A percentile compares a stretch with the other conserved stretches of the same genome.
Conservation (phyloP, 64 coral and sea anemone genomes). For the Astreopora myriophthalma region DNA sequence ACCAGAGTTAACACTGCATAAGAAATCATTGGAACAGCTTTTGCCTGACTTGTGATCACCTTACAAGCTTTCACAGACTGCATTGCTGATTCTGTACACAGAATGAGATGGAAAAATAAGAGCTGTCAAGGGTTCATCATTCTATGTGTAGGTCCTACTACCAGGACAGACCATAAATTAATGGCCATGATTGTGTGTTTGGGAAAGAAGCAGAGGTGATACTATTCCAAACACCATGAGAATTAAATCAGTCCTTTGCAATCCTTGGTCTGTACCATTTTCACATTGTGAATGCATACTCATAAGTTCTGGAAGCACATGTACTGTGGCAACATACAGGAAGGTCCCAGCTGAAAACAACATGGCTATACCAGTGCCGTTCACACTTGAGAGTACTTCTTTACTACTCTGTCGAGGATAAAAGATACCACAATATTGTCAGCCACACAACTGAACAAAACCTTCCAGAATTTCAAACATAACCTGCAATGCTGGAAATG, state of each 20-base stretch:
- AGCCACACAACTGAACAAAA: too few relatives aligned
- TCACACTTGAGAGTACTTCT: slow-evolving; percentile 92
- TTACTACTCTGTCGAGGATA: slow-evolving; percentile 79
- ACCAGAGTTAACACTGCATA: too few relatives aligned
- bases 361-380: slow-evolving; percentile 97
- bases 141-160: too few relatives aligned
- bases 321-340: slow-evolving; percentile 96
- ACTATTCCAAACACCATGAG: slow-evolving; percentile 91
- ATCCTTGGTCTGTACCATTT: slow-evolving; percentile 42
- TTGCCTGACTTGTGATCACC: too few relatives aligned
- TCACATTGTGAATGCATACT: slow-evolving; percentile 45
- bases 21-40: too few relatives aligned
- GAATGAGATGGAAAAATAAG: too few relatives aligned
- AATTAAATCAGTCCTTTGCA: slow-evolving; percentile 77
- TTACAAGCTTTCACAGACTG: too few relatives aligned
- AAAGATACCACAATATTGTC: background rate
- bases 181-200: slow-evolving; percentile 86
- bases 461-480: too few relatives aligned
- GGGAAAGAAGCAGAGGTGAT: slow-evolving; percentile 83
- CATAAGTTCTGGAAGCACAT: slow-evolving; percentile 88
- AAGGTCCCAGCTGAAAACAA: slow-evolving; percentile 97
- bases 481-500: background rate
- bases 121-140: too few relatives aligned
- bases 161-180: background rate
- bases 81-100: too few relatives aligned